Base-by-base conservation (phyloP, 2,888 invertebrate genomes). In the Drosophila mayaguana region DNA sequence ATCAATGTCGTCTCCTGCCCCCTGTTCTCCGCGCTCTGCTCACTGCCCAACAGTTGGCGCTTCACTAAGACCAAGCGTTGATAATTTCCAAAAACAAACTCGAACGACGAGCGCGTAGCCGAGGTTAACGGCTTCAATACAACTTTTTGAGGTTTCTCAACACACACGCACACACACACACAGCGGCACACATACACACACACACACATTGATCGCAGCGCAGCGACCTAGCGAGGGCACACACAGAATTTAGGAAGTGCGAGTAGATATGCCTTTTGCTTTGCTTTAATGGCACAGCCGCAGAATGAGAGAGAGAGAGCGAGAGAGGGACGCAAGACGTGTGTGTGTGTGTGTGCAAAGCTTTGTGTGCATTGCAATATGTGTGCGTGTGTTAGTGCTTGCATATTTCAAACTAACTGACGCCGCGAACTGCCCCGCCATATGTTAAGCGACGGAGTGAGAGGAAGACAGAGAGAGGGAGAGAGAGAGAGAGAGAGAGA, bases 111-210 rank as follows among this genome's bases (percentile, higher is more conserved):
- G 85, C 89, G 85, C 78, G 78, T 46, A 54, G 80, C 73, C 91
- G 91, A 91, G 91, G 91, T 91, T 91, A 91, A 91, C 91, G 91
- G 91, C 91, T 91, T 91, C 85, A 84, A 79, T 91, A 83, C 92
- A 91, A 91, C 91, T 92, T 90, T 91, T 88, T 83, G 79, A 78
- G 89, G 83, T 89, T 88, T 90, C 88, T 75, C 71, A 71, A 74
- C 42, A 59, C 56, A 64, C 57, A 45, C 56, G 69, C 55, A 71
- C 46, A 59, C 34, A 12, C 34, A 14, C 53, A 72, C 40, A 75
- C n/a, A n/a, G 25, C 25, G 4, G 62, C 61, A 45, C 50, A 71
- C 51, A 71, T 43, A 59, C 54, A 73, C 43, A 56, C 42, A 54
- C 38, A 64, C 60, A 42, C 42, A 51, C 42, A 42, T 48, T 64